A percentile compares a stretch with the other conserved stretches of the same genome.
Evolutionary conservation across 1,140 invertebrate species (phyloP).

Genomic region (Elysia chlorotica): DNA sequence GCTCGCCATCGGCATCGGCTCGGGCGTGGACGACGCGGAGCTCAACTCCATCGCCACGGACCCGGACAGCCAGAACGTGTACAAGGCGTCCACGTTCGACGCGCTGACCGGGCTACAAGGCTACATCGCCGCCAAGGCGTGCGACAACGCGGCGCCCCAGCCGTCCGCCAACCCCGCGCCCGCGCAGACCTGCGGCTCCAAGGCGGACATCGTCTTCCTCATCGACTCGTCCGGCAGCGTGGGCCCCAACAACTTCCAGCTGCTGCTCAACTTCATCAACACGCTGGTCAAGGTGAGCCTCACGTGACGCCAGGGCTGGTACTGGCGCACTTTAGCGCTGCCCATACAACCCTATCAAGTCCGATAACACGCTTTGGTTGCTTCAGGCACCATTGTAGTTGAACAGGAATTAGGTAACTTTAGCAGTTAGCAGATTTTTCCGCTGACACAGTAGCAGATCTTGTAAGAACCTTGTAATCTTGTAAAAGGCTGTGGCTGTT

Average conservation of each 20-base stretch:
- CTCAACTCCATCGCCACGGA: constrained; percentile 39
- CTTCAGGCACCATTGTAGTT: no score
- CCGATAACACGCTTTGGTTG: no score
- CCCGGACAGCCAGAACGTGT: constrained; percentile 41
- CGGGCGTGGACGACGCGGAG: constrained; percentile 33
- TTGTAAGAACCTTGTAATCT: no score
- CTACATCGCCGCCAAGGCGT: constrained; percentile 41
- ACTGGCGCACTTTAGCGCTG: no score
- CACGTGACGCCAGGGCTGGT: no score
- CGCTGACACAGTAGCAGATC: no score
- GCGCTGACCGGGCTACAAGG: constrained; percentile 45
- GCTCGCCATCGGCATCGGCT: constrained; percentile 40
- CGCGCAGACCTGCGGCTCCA: constrained; percentile 25
- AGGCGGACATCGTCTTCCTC: constrained; percentile 46
- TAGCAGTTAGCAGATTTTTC: no score
- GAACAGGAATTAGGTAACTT: no score
- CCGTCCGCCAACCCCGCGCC: not conserved
- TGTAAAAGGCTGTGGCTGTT: no score
- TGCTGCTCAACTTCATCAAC: constrained; percentile 36
- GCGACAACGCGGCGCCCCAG: constrained; percentile 24
- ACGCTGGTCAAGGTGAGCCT: no score
- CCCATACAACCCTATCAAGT: no score
- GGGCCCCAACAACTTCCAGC: constrained; percentile 38
- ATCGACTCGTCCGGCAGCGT: constrained; percentile 48
- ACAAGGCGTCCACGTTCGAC: constrained; percentile 45